A percentile compares a stretch with the other conserved stretches of the same genome.
phyloP scores from a whole-genome alignment of 2,113 vertebrate species.

The Cettia cetti region DNA sequence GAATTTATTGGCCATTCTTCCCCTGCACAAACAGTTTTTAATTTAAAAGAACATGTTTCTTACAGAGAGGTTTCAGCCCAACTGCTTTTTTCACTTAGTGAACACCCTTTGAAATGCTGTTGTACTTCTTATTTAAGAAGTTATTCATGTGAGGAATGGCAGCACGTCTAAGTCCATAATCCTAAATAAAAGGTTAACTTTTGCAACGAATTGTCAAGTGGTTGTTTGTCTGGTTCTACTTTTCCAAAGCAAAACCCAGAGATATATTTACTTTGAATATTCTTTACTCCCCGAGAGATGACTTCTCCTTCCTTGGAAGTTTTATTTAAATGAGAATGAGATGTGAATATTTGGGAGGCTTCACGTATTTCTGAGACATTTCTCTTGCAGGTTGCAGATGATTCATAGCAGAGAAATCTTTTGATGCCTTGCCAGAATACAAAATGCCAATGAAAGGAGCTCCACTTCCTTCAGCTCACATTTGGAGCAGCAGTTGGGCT shows the following conservation, averaged over 20 bases:
- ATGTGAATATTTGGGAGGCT: not conserved
- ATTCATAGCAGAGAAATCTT: not conserved
- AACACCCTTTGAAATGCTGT: not conserved
- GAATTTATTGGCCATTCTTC: conserved; percentile 24
- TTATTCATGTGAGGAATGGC: conserved; percentile 23
- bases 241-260: not conserved
- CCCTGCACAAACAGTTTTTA: conserved; percentile 11
- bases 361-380: not conserved
- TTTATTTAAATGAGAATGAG: not conserved
- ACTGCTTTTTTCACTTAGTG: not conserved
- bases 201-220: not conserved
- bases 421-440: conserved; percentile 3
- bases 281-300: not conserved
- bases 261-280: not conserved
- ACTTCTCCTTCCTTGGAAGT: not conserved
- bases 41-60: conserved; percentile 27
- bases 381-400: not conserved
- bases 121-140: not conserved
- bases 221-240: not conserved
- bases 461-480: not conserved
- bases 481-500: not conserved
- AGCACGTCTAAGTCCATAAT: conserved; percentile 25
- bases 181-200: conserved; percentile 47
- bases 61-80: not conserved
- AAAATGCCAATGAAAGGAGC: not conserved